These are phyloP conservation scores for Scomber japonicus DNA, from an alignment of 2,113 vertebrate species.

Conservation along the genomic window DNA sequence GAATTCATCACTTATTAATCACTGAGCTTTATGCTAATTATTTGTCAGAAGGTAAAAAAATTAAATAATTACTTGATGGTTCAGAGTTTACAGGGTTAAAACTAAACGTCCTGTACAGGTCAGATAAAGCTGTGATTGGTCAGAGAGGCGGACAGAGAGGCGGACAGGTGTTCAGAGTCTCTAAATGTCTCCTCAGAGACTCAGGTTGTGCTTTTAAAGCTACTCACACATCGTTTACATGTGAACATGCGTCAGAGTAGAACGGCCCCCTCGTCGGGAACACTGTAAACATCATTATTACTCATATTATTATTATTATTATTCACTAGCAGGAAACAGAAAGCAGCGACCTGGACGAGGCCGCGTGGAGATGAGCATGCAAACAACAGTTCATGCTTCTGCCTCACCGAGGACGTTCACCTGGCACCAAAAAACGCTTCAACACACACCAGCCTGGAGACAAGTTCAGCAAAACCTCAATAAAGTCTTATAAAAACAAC, in stretches of 20 bases:
- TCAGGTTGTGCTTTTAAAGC: slow-evolving; percentile 69
- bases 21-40: too few species aligned
- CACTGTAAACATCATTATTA: slow-evolving; percentile 56
- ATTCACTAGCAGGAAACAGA: slow-evolving; percentile 81
- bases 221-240: slow-evolving; percentile 60
- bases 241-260: slow-evolving; percentile 73
- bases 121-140: not conserved
- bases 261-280: slow-evolving; percentile 14
- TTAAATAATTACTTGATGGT: too few species aligned
- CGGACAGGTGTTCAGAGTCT: slow-evolving; percentile 38
- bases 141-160: not conserved
- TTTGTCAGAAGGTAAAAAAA: too few species aligned
- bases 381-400: slow-evolving; percentile 94
- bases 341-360: slow-evolving; percentile 79
- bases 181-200: slow-evolving; percentile 42
- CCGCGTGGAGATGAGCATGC: slow-evolving; percentile 91
- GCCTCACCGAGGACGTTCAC: slow-evolving; percentile 74
- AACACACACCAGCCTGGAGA: too few species aligned
- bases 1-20: too few species aligned
- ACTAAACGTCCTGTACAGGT: too few species aligned
- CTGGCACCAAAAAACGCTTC: slow-evolving; percentile 92
- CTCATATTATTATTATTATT: slow-evolving; percentile 27
- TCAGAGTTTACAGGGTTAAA: too few species aligned
- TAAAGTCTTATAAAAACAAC: slow-evolving; percentile 94
- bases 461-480: slow-evolving; percentile 88